Evolutionary conservation across 1,140 invertebrate genomes (phyloP), one percentile per base, ranked within the genome.

Genomic region (Drosophila subobscura): DNA sequence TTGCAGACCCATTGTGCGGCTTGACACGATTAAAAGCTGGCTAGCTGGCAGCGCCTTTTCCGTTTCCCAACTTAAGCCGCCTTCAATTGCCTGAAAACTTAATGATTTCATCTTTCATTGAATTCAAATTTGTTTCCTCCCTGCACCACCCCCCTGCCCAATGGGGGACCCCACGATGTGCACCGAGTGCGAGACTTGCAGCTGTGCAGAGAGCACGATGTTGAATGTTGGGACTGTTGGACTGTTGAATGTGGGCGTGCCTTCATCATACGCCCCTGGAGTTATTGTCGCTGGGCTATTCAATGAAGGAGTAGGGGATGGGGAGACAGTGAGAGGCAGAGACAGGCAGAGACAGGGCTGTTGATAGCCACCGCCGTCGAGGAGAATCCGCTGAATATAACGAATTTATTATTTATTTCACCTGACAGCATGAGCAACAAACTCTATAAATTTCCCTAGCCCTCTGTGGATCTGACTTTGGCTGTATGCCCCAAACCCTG

Each of bases 391-490:
- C 66, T 51, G 56, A 70, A 81, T 77, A 86, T 90, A 90, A 90
- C 89, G 85, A 90, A 90, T 90, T 90, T 90, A 90, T 90, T 90
- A 90, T 90, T 90, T 90, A 90, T 90, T 90, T 90, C 89, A 90
- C 89, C 89, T 90, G 89, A 90, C 89, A 90, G 79, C 77, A 57
- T 61, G 49, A 63, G 66, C 84, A 90, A 77, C 89, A 90, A 79
- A 90, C 77, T 86, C 89, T 77, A 90, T 90, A 90, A 90, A 90
- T 90, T 90, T 89, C 72, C 66, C 83, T 86, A 88, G 78, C 83
- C 74, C 33, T 37, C 29, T 33, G 29, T 33, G 29, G 29, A 7
- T 33, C 29, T 33, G 29, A 8, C 29, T 33, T 10, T 37, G 33
- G 33, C 29, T 33, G 29, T 33, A 8, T 33, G 29, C 29, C 8